These are phyloP conservation scores for Hoplias malabaricus DNA, from an alignment of 2,113 vertebrate species.

Conservation along the genomic window DNA sequence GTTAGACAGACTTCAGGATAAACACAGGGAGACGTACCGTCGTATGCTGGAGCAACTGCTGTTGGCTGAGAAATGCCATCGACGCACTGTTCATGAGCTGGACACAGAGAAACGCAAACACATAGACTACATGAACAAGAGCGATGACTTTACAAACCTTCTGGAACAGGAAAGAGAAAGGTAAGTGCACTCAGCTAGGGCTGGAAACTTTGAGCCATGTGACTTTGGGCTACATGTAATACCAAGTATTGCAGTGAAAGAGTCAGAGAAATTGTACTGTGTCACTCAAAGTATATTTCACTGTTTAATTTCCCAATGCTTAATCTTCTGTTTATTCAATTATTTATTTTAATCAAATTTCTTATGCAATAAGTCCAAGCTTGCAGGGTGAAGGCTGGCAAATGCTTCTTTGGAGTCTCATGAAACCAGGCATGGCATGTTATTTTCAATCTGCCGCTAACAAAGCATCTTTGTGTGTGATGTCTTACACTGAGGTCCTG, in stretches of 20 bases:
- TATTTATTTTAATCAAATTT: too few species aligned
- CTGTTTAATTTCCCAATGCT: neutral
- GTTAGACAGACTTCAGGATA: slow-evolving; percentile 93
- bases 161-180: slow-evolving; percentile 96
- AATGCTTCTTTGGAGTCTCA: too few species aligned
- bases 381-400: too few species aligned
- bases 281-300: neutral
- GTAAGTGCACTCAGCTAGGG: slow-evolving; percentile 64
- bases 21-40: slow-evolving; percentile 91
- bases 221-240: neutral
- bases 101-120: slow-evolving; percentile 94
- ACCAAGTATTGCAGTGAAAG: neutral
- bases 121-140: slow-evolving; percentile 97
- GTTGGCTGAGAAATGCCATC: slow-evolving; percentile 91
- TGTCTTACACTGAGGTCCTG: too few species aligned
- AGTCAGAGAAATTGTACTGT: neutral
- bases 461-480: too few species aligned
- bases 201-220: neutral
- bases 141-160: slow-evolving; percentile 97
- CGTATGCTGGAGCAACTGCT: slow-evolving; percentile 96
- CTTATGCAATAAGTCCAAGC: too few species aligned
- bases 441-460: too few species aligned
- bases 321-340: too few species aligned
- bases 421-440: too few species aligned
- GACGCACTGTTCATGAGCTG: slow-evolving; percentile 89